Evolutionary conservation across 2,113 vertebrate genomes (phyloP).

Genomic region (Azemiops feae): DNA sequence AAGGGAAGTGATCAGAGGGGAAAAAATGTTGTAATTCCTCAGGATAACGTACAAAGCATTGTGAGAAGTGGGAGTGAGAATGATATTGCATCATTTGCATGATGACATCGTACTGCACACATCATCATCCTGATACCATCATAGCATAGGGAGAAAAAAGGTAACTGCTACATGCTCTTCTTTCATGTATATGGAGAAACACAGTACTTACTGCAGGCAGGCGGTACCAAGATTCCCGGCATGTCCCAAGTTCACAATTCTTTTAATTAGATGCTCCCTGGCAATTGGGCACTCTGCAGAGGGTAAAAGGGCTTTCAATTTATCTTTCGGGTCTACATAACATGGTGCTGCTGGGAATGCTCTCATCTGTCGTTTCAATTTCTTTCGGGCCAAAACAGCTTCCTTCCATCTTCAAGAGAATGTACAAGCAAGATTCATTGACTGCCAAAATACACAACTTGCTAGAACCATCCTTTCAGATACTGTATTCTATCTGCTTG

Average conservation of each 20-base stretch:
- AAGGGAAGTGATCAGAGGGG: not conserved
- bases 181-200: not conserved
- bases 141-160: not conserved
- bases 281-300: constrained; percentile 80
- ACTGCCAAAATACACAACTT: not conserved
- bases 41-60: not conserved
- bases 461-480: not conserved
- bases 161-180: not conserved
- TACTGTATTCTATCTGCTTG: not conserved
- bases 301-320: constrained; percentile 80
- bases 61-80: not conserved
- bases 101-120: not conserved
- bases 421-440: fast-evolving
- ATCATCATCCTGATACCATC: not conserved
- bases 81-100: not conserved
- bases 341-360: constrained; percentile 94
- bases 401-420: constrained; percentile 83
- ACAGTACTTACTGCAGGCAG: constrained; percentile 79
- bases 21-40: not conserved
- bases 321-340: constrained; percentile 75
- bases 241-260: constrained; percentile 84
- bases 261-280: constrained; percentile 72
- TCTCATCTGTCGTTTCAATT: constrained; percentile 90
- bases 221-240: constrained; percentile 83
- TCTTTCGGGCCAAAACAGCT: constrained; percentile 84